Evolutionary conservation across 2,113 vertebrate genomes (phyloP), one percentile per base, ranked within the genome.

Genomic region (Condylura cristata): DNA sequence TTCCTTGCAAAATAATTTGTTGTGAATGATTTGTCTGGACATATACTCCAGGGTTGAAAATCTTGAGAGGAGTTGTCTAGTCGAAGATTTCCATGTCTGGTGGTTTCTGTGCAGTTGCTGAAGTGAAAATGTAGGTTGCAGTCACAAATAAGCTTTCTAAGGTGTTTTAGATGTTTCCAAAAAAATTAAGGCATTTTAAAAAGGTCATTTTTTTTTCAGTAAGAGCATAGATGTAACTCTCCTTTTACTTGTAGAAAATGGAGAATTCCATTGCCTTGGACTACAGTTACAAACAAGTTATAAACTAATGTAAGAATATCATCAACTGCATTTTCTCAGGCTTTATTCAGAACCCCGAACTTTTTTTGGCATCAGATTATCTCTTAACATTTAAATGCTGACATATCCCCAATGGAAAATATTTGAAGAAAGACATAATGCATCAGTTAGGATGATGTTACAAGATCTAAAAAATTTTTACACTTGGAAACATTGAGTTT

Each of bases 121-220:
- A 86, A 86, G 53, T 16, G 78, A 74, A 72, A 1, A 6, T 22
- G 22, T 48, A 72, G 20, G 34, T 68, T 85, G n/a, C 2, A 81
- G 63, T 24, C 58, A 60, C 8, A 22, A 79, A 20, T 34, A 46
- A 80, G 26, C 60, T 83, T 91, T 91, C 30, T 68, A 80, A 75
- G 61, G 14, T 51, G 22, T 93, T 90, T 94, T 80, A 61, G 46
- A 82, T 89, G 13, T 88, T 92, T 63, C 11, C 24, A 91, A 82
- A 86, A 86, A 76, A 88, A 78, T 82, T 37, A 78, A 88, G 16
- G 18, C 1, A 37, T 68, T 81, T 82, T 81, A 41, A 26, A 86
- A 79, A 65, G 22, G 60, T 28, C 34, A 8, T 34, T 34, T 66
- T 17, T 26, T 68, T 88, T 81, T 85, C 16, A 80, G 1, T 28